Base-by-base conservation (phyloP, 2,888 invertebrate species). In the Diabrotica balteata region DNA sequence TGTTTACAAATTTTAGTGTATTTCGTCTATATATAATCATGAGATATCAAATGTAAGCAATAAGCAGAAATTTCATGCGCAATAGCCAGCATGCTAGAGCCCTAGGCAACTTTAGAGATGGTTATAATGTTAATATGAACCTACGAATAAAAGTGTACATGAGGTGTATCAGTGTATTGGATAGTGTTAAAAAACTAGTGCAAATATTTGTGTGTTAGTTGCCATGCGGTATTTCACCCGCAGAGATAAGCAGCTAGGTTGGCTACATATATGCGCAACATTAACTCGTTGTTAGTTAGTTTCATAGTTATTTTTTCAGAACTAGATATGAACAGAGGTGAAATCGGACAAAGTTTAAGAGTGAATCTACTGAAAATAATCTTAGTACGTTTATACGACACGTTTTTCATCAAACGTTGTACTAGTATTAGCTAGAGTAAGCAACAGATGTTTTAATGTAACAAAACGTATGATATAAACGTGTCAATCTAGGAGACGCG, bases 91-190 rank as follows among this genome's bases (percentile, higher is more conserved):
- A 78, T 81, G 81, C 81, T 73, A 78, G 80, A 83, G 84, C 84
- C 78, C 79, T 84, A 85, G 85, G 85, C 84, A 86, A 86, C 86
- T 86, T 86, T 82, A 86, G 87, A 87, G 87, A 87, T 87, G 87
- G 87, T 86, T 84, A 81, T 81, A 79, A 81, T 82, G 81, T 81
- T 80, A 77, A 78, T 68, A 83, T 82, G 80, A 78, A 79, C 81
- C 82, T 82, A 81, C 76, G 73, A 73, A 72, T 66, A 65, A 67
- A 68, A 58, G 66, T 74, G 68, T 73, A 66, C 32, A 69, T 69
- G 72, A 68, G 71, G 76, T 80, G 77, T 80, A 72, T 58, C 58
- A 78, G 74, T 78, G 75, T 76, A 71, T 75, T 69, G 74, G 74
- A 73, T 72, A 73, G 75, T 78, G 73, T 77, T 66, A 72, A 71